These are phyloP conservation scores for Porites cylindrica DNA, from an alignment of 92 coral and sea anemone species.

Conservation along the genomic window DNA sequence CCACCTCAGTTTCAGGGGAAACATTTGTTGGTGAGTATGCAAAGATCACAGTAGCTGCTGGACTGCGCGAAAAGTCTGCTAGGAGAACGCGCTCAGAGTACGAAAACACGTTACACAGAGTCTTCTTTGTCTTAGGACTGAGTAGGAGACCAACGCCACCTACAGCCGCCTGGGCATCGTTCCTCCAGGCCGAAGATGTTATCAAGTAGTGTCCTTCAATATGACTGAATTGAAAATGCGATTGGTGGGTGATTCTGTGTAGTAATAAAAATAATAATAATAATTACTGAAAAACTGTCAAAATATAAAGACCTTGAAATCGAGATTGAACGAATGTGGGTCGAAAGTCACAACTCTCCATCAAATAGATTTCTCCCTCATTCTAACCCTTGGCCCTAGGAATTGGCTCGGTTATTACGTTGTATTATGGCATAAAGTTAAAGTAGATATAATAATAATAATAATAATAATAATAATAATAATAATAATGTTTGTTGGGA, in stretches of 20 bases:
- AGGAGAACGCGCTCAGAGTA: not conserved
- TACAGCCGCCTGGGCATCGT: not conserved
- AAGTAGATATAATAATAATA: no score
- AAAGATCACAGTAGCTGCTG: not conserved
- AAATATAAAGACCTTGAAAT: no score
- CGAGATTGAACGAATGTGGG: no score
- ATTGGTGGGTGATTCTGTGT: not conserved
- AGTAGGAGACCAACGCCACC: constrained; percentile 3
- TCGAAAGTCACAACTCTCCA: no score
- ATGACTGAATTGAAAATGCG: not conserved
- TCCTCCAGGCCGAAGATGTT: not conserved
- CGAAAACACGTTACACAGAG: not conserved
- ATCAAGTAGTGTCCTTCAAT: not conserved
- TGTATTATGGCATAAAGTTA: no score
- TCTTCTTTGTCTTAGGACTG: not conserved
- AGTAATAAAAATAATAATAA: no score
- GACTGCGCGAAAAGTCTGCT: not conserved
- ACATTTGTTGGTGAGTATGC: not conserved
- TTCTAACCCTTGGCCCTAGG: no score
- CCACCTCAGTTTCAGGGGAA: not conserved
- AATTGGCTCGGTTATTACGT: no score
- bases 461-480: no score
- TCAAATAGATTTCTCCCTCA: no score
- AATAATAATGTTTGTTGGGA: no score
- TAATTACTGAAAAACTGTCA: no score